Base-by-base conservation (phyloP, 2,113 vertebrate species). In the Uropsilus gracilis region DNA sequence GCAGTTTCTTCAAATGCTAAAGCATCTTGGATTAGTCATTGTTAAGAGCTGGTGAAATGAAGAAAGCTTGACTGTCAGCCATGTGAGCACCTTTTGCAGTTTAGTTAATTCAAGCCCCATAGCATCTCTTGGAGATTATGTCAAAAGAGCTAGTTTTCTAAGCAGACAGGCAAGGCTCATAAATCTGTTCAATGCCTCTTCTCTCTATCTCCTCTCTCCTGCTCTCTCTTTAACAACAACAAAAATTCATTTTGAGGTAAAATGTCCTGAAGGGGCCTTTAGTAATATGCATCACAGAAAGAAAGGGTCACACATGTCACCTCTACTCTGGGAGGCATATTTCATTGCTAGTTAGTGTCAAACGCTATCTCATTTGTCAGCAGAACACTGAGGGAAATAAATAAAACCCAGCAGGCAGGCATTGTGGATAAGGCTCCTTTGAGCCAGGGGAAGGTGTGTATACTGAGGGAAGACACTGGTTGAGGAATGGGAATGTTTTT, bases 81-180 rank as follows among this genome's bases (percentile, higher is more conserved):
- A 69, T 55, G 89, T 96, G 94, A 72, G 94, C 95, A 57, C 81
- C 82, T 87, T 94, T 96, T 82, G 55, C 72, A 95, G 91, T 91
- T 97, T 96, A 95, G 69, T 91, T 97, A 97, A 96, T 95, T 96
- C 85, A 96, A 93, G 78, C 97, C 96, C 94, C 34, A 91, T 95
- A 95, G 96, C 80, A 48, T 94, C 73, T 97, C 97, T 72, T 96
- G 93, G 88, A 96, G 97, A 98, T 96, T 93, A 93, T 85, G 87
- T 92, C 94, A 97, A 97, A 95, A 92, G 57, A 97, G 95, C 95
- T 95, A 97, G 95, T 95, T 97, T 98, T 90, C 96, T 72, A 90
- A 94, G 64, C 89, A 94, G 96, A 97, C 66, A 97, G 95, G 93
- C 93, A 97, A 91, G 93, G 82, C 69, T 94, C 89, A 96, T 95